Evolutionary conservation across 2,797 vertebrate genomes (phyloP).

Genomic region (Gobionotothen gibberifrons): DNA sequence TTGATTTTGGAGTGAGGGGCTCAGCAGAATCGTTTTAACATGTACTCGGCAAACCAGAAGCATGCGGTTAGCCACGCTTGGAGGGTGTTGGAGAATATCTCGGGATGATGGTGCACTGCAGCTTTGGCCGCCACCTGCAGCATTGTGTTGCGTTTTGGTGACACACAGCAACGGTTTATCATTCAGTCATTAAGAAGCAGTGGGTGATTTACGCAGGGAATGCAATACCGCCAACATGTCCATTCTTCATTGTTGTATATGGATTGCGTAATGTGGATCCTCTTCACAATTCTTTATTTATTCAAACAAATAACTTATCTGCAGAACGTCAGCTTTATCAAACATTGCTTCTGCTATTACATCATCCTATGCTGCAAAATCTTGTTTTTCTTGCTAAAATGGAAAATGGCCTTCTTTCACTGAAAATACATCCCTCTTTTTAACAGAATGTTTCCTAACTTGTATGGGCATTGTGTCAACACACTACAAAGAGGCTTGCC

Average conservation of each 20-base stretch:
- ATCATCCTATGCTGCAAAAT: not conserved
- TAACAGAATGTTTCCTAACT: slow-evolving; percentile 49
- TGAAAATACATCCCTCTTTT: slow-evolving; percentile 20
- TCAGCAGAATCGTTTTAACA: slow-evolving; percentile 23
- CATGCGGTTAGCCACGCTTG: slow-evolving; percentile 30
- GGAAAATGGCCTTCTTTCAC: slow-evolving; percentile 13
- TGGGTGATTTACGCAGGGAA: not conserved
- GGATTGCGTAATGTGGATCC: not conserved
- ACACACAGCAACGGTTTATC: slow-evolving; percentile 16
- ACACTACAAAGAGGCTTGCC: slow-evolving; percentile 18
- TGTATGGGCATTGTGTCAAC: slow-evolving; percentile 46
- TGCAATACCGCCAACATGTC: not conserved
- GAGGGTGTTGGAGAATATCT: slow-evolving; percentile 30
- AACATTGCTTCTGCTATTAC: not conserved
- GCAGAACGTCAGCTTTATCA: slow-evolving; percentile 1
- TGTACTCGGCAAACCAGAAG: slow-evolving; percentile 46
- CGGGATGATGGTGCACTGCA: slow-evolving; percentile 24
- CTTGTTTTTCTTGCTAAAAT: slow-evolving; percentile 1
- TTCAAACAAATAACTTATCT: slow-evolving; percentile 1
- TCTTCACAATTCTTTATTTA: not conserved
- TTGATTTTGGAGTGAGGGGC: slow-evolving; percentile 30
- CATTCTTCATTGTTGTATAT: slow-evolving; percentile 10
- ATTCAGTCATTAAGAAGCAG: slow-evolving; percentile 21
- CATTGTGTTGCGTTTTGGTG: slow-evolving; percentile 27
- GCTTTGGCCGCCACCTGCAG: slow-evolving; percentile 45